These are phyloP conservation scores for Dendrolimus punctatus DNA, from an alignment of 1,140 invertebrate species.

Conservation along the genomic window DNA sequence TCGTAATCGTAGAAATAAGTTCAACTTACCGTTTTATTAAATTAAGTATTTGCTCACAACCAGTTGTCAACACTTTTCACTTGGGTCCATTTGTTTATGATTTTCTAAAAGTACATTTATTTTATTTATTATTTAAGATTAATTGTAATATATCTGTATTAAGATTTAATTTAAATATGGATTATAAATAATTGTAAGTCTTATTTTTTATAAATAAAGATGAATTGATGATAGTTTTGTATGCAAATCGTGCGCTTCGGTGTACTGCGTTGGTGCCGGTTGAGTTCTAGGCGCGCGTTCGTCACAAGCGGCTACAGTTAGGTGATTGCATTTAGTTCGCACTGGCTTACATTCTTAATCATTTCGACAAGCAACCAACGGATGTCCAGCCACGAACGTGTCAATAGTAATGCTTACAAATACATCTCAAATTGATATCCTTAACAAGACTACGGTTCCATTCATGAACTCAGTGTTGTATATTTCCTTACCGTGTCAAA, in stretches of 20 bases:
- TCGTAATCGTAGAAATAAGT: too few species aligned
- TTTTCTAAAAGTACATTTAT: constrained; percentile 4
- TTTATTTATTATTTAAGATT: neutral
- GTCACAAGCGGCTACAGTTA: constrained; percentile 38
- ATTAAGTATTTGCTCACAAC: constrained; percentile 40
- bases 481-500: too few species aligned
- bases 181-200: neutral
- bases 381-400: constrained; percentile 34
- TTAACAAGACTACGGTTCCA: too few species aligned
- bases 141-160: constrained; percentile 5
- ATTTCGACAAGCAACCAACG: constrained; percentile 42
- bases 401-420: constrained; percentile 18
- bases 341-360: constrained; percentile 45
- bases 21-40: constrained; percentile 21
- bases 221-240: neutral
- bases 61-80: constrained; percentile 33
- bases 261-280: constrained; percentile 8
- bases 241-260: constrained; percentile 29
- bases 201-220: too few species aligned
- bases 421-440: too few species aligned
- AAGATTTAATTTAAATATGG: neutral
- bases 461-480: too few species aligned
- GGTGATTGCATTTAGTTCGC: constrained; percentile 48
- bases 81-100: constrained; percentile 9
- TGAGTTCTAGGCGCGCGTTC: constrained; percentile 30